These are phyloP conservation scores for Nymphalis polychloros DNA, from an alignment of 2,888 invertebrate genomes.

Conservation along the genomic window DNA sequence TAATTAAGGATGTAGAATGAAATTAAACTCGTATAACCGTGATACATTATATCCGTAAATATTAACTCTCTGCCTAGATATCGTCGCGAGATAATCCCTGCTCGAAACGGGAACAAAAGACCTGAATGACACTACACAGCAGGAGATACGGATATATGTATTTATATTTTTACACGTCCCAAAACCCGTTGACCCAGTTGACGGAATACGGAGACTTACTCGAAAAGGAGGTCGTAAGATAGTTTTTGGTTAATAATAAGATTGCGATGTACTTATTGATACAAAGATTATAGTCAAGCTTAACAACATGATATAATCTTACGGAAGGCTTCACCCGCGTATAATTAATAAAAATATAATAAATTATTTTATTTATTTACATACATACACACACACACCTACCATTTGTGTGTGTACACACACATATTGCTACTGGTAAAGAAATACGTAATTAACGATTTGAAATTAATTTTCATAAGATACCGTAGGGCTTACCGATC, in stretches of 20 bases:
- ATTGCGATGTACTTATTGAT: background rate
- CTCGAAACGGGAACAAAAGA: slow-evolving; percentile 39
- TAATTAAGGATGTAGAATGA: background rate
- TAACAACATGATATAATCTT: too few species aligned
- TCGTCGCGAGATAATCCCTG: slow-evolving; percentile 38
- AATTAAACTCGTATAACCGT: background rate
- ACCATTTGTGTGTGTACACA: too few species aligned
- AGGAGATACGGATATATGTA: slow-evolving; percentile 33
- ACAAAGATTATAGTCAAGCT: too few species aligned
- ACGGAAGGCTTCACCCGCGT: too few species aligned
- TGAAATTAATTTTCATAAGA: too few species aligned
- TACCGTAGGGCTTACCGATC: too few species aligned
- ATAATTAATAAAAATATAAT: too few species aligned
- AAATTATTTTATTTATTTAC: too few species aligned
- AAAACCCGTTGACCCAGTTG: slow-evolving; percentile 44
- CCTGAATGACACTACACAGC: slow-evolving; percentile 39
- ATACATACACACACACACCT: too few species aligned
- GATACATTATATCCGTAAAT: slow-evolving; percentile 5
- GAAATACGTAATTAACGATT: too few species aligned
- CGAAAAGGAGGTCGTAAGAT: slow-evolving; percentile 18
- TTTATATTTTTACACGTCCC: slow-evolving; percentile 42
- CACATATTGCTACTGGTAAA: too few species aligned
- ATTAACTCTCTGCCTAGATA: slow-evolving; percentile 26
- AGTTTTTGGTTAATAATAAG: slow-evolving; percentile 9
- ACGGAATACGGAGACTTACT: slow-evolving; percentile 36